Percentiles rank a stretch among this genome's conserved stretches.
phyloP scores from a whole-genome alignment of 2,888 invertebrate genomes.

The Andrena fulva region DNA sequence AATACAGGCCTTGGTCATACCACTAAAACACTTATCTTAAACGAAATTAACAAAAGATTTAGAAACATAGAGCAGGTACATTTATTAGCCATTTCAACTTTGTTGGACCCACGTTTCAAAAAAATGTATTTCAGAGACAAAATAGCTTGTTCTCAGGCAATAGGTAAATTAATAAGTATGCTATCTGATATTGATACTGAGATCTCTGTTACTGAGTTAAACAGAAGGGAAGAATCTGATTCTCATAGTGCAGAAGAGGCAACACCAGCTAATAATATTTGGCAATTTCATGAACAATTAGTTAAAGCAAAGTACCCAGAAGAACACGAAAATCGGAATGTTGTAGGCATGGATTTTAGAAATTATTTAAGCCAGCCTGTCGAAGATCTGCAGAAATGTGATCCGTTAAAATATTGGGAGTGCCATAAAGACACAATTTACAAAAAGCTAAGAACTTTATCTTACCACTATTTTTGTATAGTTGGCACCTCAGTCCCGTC shows the following conservation, averaged over 20 bases:
- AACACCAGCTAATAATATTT: background rate
- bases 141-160: conserved; percentile 5
- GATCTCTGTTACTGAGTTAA: background rate
- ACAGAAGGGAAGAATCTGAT: background rate
- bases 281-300: background rate
- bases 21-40: background rate
- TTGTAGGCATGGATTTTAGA: background rate
- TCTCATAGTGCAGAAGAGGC: background rate
- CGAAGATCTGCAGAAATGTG: background rate
- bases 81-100: conserved; percentile 8
- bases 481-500: conserved; percentile 1
- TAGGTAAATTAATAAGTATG: background rate
- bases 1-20: background rate
- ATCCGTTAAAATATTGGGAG: background rate
- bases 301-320: conserved; percentile 8
- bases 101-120: conserved; percentile 16
- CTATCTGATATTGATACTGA: background rate
- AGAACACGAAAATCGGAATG: background rate
- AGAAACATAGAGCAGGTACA: background rate
- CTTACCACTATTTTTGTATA: background rate
- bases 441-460: background rate
- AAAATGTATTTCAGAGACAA: conserved; percentile 15
- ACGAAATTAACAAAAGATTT: conserved; percentile 3
- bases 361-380: conserved; percentile 1
- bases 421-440: background rate